Conservation (phyloP, 92 coral and sea anemone genomes). For the Zoanthus solanderi region DNA sequence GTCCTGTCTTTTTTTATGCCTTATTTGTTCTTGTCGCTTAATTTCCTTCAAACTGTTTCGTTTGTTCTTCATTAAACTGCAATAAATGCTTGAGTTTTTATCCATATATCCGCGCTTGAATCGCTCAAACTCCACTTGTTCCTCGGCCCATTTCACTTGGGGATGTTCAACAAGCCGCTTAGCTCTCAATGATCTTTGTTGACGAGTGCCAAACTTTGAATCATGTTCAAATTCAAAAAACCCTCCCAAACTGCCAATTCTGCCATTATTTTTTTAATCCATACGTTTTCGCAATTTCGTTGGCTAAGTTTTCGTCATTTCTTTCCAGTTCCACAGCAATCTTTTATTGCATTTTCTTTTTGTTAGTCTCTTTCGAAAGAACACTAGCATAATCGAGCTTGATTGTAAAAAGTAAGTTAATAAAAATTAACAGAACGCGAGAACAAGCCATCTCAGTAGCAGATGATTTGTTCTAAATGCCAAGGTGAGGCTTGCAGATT, state of each 20-base stretch:
- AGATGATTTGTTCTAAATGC: too few relatives aligned
- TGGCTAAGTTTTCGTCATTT: constrained; percentile 79
- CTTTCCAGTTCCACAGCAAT: constrained; percentile 91
- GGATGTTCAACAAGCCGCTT: constrained; percentile 84
- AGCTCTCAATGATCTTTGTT: constrained; percentile 61
- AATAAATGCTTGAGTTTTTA: neutral
- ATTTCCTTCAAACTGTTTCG: constrained; percentile 50
- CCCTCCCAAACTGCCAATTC: constrained; percentile 76
- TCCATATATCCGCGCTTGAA: constrained; percentile 70
- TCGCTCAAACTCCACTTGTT: constrained; percentile 76
- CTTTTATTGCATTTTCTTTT: constrained; percentile 26
- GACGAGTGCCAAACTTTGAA: constrained; percentile 44
- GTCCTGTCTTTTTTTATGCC: constrained; percentile 40
- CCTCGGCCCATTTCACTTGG: constrained; percentile 84
- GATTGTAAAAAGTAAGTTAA: neutral
- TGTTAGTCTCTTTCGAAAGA: constrained; percentile 32
- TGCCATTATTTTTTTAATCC: constrained; percentile 83
- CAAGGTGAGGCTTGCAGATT: too few relatives aligned
- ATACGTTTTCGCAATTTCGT: constrained; percentile 75
- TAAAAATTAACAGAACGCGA: neutral
- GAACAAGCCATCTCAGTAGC: neutral
- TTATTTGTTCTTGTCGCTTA: neutral
- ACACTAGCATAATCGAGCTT: neutral
- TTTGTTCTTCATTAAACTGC: constrained; percentile 65
- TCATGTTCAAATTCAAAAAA: constrained; percentile 78